phyloP scores from a whole-genome alignment of 2,797 vertebrate species.

The Uromys caudimaculatus region DNA sequence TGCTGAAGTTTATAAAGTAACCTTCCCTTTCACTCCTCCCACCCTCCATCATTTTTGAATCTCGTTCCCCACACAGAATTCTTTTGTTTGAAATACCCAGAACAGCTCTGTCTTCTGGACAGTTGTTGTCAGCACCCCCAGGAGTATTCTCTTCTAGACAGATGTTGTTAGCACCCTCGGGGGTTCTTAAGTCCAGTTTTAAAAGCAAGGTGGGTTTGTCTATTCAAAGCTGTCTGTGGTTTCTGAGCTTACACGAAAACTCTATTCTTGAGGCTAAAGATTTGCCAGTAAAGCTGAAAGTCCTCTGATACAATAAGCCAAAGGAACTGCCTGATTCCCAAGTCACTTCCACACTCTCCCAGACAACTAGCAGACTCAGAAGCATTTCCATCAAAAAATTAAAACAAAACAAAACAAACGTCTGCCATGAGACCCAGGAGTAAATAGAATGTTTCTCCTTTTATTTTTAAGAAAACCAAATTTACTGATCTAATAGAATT shows the following conservation, averaged over 20 bases:
- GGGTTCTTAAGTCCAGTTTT: neutral
- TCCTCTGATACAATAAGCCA: neutral
- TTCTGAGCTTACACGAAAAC: conserved; percentile 16
- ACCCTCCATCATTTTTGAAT: neutral
- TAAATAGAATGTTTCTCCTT: neutral
- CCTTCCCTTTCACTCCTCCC: neutral
- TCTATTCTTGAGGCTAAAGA: neutral
- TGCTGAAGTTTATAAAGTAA: neutral
- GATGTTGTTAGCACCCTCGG: neutral
- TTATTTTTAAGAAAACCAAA: neutral
- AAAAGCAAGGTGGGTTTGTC: neutral
- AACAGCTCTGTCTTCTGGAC: neutral
- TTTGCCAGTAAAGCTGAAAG: neutral
- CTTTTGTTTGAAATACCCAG: conserved; percentile 2
- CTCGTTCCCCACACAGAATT: neutral
- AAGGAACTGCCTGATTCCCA: neutral
- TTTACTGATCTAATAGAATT: neutral
- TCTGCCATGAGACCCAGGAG: neutral
- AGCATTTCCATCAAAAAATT: neutral
- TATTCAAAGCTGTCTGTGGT: neutral
- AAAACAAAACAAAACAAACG: neutral
- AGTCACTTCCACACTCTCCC: neutral
- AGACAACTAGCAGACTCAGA: neutral
- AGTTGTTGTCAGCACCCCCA: neutral
- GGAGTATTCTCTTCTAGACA: neutral